These are phyloP conservation scores for Carabus problematicus DNA, from an alignment of 2,888 invertebrate genomes.

Conservation along the genomic window DNA sequence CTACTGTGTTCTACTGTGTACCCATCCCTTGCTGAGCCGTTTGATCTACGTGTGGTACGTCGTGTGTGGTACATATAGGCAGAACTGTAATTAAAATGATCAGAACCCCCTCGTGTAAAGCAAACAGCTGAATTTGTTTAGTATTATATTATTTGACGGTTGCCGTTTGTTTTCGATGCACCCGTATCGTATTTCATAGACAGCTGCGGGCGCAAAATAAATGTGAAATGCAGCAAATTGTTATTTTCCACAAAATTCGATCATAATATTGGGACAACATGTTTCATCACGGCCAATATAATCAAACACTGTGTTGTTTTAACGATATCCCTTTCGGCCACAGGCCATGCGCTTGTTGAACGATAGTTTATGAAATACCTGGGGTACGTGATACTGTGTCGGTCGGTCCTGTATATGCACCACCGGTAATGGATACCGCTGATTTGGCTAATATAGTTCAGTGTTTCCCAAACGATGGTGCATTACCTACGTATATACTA, in stretches of 20 bases:
- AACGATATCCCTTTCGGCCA: constrained; percentile 39
- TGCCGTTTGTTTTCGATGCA: constrained; percentile 39
- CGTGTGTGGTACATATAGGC: background rate
- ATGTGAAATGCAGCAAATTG: constrained; percentile 42
- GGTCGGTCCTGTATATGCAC: background rate
- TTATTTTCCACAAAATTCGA: constrained; percentile 42
- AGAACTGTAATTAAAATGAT: constrained; percentile 14
- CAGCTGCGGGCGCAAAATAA: constrained; percentile 41
- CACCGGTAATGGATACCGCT: background rate
- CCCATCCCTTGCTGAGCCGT: background rate
- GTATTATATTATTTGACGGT: constrained; percentile 42
- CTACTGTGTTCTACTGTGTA: constrained; percentile 12
- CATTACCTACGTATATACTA: too few species aligned
- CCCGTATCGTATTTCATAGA: constrained; percentile 42
- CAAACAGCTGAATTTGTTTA: constrained; percentile 41
- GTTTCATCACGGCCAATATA: constrained; percentile 42
- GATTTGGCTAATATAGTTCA: too few species aligned
- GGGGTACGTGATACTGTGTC: constrained; percentile 1
- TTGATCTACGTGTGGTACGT: constrained; percentile 4
- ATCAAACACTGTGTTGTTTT: constrained; percentile 40
- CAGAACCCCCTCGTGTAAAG: constrained; percentile 26
- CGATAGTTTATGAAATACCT: constrained; percentile 15
- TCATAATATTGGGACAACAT: constrained; percentile 42
- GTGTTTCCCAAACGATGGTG: too few species aligned
- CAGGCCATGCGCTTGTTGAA: constrained; percentile 22